A percentile compares a stretch with the other conserved stretches of the same genome.
Conservation (phyloP, 2,797 vertebrate genomes). For the Amazonetta brasiliensis region DNA sequence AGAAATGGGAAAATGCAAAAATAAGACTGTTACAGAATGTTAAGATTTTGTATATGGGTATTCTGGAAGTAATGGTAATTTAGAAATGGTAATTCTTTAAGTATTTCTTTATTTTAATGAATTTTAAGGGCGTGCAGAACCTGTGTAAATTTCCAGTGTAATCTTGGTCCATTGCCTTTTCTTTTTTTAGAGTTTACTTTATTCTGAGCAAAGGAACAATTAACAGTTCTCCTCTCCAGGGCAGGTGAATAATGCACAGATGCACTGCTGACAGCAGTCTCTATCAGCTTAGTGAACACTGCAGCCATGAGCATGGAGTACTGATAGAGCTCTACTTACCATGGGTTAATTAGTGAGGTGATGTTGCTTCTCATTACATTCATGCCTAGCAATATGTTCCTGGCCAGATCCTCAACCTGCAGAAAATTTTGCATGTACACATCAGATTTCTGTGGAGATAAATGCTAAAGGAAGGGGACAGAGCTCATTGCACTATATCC, state of each 20-base stretch:
- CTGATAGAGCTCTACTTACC: not conserved
- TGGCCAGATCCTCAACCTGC: not conserved
- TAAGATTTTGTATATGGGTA: constrained; percentile 8
- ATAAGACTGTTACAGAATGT: constrained; percentile 16
- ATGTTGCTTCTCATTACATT: not conserved
- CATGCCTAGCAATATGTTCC: not conserved
- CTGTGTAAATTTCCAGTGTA: not conserved
- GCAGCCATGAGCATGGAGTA: not conserved
- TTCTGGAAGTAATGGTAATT: constrained; percentile 28
- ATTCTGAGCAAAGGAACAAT: not conserved
- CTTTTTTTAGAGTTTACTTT: not conserved
- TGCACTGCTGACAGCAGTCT: not conserved
- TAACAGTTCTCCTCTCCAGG: not conserved
- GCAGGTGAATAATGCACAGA: not conserved
- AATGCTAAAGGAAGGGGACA: not conserved
- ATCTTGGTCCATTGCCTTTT: not conserved
- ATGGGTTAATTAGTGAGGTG: not conserved
- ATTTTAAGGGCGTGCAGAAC: not conserved
- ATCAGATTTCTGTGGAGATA: not conserved
- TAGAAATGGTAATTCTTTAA: not conserved
- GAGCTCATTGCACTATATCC: not conserved
- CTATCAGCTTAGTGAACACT: not conserved
- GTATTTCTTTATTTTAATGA: not conserved
- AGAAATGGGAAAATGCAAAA: constrained; percentile 58
- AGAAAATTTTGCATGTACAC: not conserved